Percentiles rank a stretch among this genome's conserved stretches.
These are phyloP conservation scores for Sus cebifrons DNA, from an alignment of 2,797 vertebrate genomes.

Conservation along the genomic window DNA sequence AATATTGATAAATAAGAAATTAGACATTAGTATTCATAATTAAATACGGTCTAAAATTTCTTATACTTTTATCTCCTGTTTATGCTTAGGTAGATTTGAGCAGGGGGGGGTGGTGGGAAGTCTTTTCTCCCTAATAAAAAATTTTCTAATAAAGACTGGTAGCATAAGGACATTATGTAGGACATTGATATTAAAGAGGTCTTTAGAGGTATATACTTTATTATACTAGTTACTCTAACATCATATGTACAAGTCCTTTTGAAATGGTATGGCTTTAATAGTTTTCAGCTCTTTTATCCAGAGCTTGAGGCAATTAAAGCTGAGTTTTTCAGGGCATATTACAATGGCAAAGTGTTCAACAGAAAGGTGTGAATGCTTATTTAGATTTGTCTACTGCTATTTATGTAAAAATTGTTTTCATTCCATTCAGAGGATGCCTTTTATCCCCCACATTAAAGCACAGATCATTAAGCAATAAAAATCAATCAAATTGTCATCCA, in stretches of 20 bases:
- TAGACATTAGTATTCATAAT: conserved; percentile 82
- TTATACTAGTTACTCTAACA: neutral
- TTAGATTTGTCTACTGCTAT: conserved; percentile 75
- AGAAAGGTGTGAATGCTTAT: conserved; percentile 37
- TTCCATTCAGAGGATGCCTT: conserved; percentile 76
- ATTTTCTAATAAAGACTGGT: conserved; percentile 72
- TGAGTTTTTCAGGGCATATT: conserved; percentile 45
- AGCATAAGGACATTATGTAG: conserved; percentile 63
- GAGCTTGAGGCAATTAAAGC: conserved; percentile 65
- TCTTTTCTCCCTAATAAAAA: conserved; percentile 64
- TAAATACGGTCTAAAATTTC: conserved; percentile 82
- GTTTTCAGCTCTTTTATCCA: conserved; percentile 52
- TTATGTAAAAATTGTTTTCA: conserved; percentile 68
- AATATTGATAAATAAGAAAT: conserved; percentile 82
- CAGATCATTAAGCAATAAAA: conserved; percentile 80
- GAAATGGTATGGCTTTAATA: conserved; percentile 53
- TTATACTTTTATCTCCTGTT: conserved; percentile 80
- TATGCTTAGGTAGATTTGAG: conserved; percentile 73
- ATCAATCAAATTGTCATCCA: conserved; percentile 62
- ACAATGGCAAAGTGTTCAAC: neutral
- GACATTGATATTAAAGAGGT: conserved; percentile 63
- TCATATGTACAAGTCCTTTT: conserved; percentile 13
- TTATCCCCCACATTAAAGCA: conserved; percentile 71
- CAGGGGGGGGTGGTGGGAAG: neutral
- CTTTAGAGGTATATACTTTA: neutral